Base-by-base conservation (phyloP, 2,113 vertebrate genomes). In the Rhodinocichla rosea region DNA sequence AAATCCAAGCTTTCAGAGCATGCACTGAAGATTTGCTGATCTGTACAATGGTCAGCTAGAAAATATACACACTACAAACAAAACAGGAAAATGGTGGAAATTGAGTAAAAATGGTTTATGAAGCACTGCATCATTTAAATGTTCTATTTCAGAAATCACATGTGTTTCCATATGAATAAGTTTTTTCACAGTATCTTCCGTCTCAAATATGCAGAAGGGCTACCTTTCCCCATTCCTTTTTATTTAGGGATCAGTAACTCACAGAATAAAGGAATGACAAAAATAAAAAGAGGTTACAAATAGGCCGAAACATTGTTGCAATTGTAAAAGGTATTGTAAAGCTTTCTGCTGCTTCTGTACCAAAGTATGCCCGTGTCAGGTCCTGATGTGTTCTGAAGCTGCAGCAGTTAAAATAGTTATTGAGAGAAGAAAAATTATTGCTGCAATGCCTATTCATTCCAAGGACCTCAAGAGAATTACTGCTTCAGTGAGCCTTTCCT, bases 1-100 rank as follows among this genome's bases (percentile, higher is more conserved):
- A 95, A 95, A 93, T 24, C 49, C 68, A 90, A 56, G 83, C 76
- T 75, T 92, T 92, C 71, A 83, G 42, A 83, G 76, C 64, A 52
- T 0, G 10, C 79, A 56, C 65, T 59, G 71, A 80, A 83, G 83
- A 93, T n/a, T 71, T 78, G 52, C 68, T 39, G 47, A 18, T 47
- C 39, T 81, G 56, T 70, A 62, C 68, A 83, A 56, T 0, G 3
- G 37, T 53, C 78, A 64, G 62, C 57, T 47, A 87, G 60, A 69
- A 90, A 84, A 73, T 0, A 1, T 28, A 67, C 45, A 69, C 2
- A 8, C 7, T 47, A 50, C 47, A 70, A 77, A 73, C 30, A 52
- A 62, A 80, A 37, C 15, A 85, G 50, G 24, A 65, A 76, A 83
- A 67, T 5, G 0, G 30, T 62, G 35, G n/a, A 44, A 92, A 78